phyloP scores from a whole-genome alignment of 2,888 invertebrate species.

The Ditylenchus weischeri region DNA sequence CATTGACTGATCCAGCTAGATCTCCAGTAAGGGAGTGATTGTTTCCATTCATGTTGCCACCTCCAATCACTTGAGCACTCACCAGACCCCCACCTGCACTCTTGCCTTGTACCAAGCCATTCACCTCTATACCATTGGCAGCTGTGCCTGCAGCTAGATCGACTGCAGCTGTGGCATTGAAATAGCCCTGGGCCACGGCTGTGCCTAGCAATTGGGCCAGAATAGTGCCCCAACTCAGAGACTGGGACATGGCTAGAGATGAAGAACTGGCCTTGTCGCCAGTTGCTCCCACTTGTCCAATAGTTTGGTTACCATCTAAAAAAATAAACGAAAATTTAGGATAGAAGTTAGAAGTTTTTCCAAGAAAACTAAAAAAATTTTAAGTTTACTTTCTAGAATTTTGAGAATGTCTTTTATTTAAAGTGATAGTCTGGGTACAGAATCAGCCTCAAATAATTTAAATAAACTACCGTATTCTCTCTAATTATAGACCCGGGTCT shows the following conservation, averaged over 20 bases:
- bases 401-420: too few species aligned
- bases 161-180: not conserved
- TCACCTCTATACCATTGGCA: not conserved
- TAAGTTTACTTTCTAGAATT: too few species aligned
- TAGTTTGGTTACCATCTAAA: slow-evolving; percentile 4
- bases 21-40: slow-evolving; percentile 21
- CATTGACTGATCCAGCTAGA: slow-evolving; percentile 29
- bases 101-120: slow-evolving; percentile 7
- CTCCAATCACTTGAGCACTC: not conserved
- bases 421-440: too few species aligned
- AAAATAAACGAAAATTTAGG: not conserved
- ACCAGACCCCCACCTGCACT: slow-evolving; percentile 6
- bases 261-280: slow-evolving; percentile 4
- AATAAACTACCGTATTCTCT: too few species aligned
- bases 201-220: slow-evolving; percentile 8
- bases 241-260: slow-evolving; percentile 5
- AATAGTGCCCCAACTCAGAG: not conserved
- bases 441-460: too few species aligned
- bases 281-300: not conserved
- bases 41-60: slow-evolving; percentile 15
- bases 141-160: not conserved
- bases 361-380: too few species aligned
- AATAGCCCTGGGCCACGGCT: not conserved
- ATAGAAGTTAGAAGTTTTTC: too few species aligned
- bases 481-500: too few species aligned